Conservation (phyloP, 2,888 invertebrate species). For the Isotomurus palustris region DNA sequence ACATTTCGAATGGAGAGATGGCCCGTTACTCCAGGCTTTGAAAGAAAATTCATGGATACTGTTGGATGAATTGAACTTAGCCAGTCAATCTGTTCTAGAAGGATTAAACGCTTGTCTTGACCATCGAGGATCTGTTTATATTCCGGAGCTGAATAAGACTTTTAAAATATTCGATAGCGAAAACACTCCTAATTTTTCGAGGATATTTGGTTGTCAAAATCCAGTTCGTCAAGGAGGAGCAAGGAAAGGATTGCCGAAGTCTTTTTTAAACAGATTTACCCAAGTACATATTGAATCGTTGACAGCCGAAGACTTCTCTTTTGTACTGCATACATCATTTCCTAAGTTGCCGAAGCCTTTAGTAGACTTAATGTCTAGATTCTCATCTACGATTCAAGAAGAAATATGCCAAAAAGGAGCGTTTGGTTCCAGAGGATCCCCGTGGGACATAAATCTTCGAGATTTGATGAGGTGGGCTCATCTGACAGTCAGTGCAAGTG, state of each 20-base stretch:
- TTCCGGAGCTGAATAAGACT: constrained; percentile 86
- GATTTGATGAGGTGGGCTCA: constrained; percentile 90
- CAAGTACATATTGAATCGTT: constrained; percentile 65
- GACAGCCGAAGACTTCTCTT: constrained; percentile 59
- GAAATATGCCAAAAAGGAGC: constrained; percentile 60
- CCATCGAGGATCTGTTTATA: constrained; percentile 91
- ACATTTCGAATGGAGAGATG: constrained; percentile 92
- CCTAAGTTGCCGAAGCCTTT: constrained; percentile 59
- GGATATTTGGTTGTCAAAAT: constrained; percentile 97
- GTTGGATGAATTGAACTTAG: constrained; percentile 92
- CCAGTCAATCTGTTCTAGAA: constrained; percentile 96
- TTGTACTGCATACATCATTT: constrained; percentile 65
- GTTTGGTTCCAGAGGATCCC: constrained; percentile 79
- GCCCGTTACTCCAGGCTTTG: constrained; percentile 87
- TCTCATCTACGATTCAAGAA: constrained; percentile 65
- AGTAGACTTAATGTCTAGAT: constrained; percentile 67
- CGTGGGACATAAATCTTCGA: constrained; percentile 96
- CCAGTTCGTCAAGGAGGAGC: constrained; percentile 94
- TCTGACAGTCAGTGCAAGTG: constrained; percentile 25
- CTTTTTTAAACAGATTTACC: constrained; percentile 95
- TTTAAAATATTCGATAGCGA: constrained; percentile 62
- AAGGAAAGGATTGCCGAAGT: constrained; percentile 88
- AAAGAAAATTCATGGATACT: constrained; percentile 93
- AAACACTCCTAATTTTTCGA: constrained; percentile 59
- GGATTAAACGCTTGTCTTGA: constrained; percentile 98